A percentile compares a stretch with the other conserved stretches of the same genome.
These are phyloP conservation scores for Alethe castanea DNA, from an alignment of 2,113 vertebrate species.

Conservation along the genomic window DNA sequence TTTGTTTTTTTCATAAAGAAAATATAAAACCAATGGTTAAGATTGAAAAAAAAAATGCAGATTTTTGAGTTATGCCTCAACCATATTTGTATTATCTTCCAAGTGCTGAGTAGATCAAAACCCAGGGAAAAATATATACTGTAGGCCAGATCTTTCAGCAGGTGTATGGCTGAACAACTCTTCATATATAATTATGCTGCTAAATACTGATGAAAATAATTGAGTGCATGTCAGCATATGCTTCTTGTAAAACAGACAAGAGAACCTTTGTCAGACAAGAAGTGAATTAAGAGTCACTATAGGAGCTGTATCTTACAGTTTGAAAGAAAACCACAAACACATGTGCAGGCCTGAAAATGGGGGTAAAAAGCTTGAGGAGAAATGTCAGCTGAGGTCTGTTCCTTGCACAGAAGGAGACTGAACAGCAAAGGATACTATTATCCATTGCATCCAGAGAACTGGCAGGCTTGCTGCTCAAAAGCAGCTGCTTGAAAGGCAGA, in stretches of 20 bases:
- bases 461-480: not conserved
- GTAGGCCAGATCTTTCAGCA: slow-evolving; percentile 5
- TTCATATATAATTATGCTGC: not conserved
- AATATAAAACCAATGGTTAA: not conserved
- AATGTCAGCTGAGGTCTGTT: not conserved
- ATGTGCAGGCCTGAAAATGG: not conserved
- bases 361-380: not conserved
- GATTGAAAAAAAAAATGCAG: not conserved
- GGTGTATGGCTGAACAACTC: not conserved
- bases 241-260: not conserved
- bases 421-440: not conserved
- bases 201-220: not conserved
- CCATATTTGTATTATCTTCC: not conserved
- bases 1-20: not conserved
- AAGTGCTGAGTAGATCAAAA: not conserved
- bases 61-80: not conserved
- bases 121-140: not conserved
- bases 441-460: not conserved
- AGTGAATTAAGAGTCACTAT: not conserved
- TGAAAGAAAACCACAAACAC: slow-evolving; percentile 8
- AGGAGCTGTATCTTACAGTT: not conserved
- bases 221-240: slow-evolving; percentile 12
- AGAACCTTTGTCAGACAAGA: slow-evolving; percentile 9
- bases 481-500: not conserved
- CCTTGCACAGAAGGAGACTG: not conserved